Evolutionary conservation across 53 echinoderm and acorn worm species (phyloP).

Genomic region (Stichopus horrens): DNA sequence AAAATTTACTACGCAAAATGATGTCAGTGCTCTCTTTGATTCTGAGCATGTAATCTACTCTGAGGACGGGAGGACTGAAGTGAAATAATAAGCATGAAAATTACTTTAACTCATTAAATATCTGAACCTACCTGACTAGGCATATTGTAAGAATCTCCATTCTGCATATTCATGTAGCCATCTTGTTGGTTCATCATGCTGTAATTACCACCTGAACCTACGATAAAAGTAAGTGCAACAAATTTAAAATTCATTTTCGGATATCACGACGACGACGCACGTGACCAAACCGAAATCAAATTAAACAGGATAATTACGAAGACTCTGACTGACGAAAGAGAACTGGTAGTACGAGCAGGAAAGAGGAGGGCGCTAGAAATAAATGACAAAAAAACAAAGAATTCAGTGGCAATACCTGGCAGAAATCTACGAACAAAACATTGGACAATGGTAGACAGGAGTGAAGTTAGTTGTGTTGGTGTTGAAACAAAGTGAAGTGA

Average conservation of each 20-base stretch:
- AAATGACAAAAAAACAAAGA: too few species aligned
- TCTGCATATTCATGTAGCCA: conserved; percentile 95
- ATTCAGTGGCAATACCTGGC: too few species aligned
- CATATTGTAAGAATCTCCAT: conserved; percentile 95
- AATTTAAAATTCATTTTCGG: background rate
- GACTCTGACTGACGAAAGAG: background rate
- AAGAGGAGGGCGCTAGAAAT: background rate
- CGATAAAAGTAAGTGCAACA: background rate
- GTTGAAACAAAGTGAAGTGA: too few species aligned
- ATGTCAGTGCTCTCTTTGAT: too few species aligned
- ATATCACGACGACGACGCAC: too few species aligned
- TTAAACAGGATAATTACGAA: background rate
- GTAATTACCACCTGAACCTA: conserved; percentile 77
- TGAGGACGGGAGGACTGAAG: background rate
- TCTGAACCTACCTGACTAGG: conserved; percentile 76
- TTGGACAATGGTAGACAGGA: too few species aligned
- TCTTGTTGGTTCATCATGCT: conserved; percentile 76
- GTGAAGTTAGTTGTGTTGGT: too few species aligned
- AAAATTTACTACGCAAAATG: too few species aligned
- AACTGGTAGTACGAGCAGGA: background rate
- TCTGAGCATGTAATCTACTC: background rate
- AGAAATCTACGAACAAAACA: too few species aligned
- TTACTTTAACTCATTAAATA: background rate
- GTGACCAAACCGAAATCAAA: background rate
- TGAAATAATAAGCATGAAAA: background rate